These are phyloP conservation scores for Anadara kagoshimensis DNA, from an alignment of 1,140 invertebrate genomes.

Conservation along the genomic window DNA sequence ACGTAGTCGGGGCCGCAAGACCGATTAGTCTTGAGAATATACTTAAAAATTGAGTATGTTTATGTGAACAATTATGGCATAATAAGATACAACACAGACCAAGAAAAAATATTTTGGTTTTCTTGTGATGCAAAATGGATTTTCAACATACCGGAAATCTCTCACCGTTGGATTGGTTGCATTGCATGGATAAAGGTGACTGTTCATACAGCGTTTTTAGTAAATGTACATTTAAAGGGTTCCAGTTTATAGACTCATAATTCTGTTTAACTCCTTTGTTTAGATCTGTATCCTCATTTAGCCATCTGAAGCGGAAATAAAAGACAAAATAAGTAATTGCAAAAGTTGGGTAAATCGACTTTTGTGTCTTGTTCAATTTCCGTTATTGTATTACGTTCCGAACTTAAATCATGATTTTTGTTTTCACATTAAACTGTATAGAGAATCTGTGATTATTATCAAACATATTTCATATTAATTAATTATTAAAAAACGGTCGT, in stretches of 20 bases:
- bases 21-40: too few species aligned
- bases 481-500: neutral
- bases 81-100: too few species aligned
- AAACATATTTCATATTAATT: neutral
- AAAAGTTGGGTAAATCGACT: neutral
- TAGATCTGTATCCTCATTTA: constrained; percentile 76
- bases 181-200: constrained; percentile 95
- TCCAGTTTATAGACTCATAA: constrained; percentile 90
- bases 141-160: constrained; percentile 81
- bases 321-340: neutral
- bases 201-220: constrained; percentile 87
- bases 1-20: too few species aligned
- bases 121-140: too few species aligned
- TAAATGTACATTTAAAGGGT: constrained; percentile 81
- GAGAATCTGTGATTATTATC: neutral
- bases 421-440: too few species aligned
- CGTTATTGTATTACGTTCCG: too few species aligned
- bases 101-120: too few species aligned
- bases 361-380: neutral
- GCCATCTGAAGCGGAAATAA: constrained; percentile 60
- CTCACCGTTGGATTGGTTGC: constrained; percentile 91
- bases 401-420: too few species aligned
- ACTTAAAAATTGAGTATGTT: too few species aligned
- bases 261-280: constrained; percentile 78
- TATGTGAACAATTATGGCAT: too few species aligned